Conservation (phyloP, 1,140 invertebrate genomes). For the Coelopa frigida region DNA sequence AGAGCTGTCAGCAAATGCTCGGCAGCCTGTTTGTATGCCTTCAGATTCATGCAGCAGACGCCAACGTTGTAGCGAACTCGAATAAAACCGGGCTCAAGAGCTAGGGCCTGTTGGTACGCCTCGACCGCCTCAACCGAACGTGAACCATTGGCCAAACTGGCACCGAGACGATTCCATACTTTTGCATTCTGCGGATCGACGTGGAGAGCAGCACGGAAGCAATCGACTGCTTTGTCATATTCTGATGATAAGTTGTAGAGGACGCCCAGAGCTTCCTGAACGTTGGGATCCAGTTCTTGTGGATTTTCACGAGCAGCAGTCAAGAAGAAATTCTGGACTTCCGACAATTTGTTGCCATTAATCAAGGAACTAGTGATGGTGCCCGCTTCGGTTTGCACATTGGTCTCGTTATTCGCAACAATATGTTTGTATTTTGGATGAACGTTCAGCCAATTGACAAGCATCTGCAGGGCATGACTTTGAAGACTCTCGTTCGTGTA, state of each 20-base stretch:
- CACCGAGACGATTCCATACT: slow-evolving; percentile 95
- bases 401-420: slow-evolving; percentile 42
- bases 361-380: slow-evolving; percentile 29
- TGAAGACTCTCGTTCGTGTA: slow-evolving; percentile 92
- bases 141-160: slow-evolving; percentile 92
- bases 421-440: slow-evolving; percentile 80
- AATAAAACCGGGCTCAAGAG: slow-evolving; percentile 91
- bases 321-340: slow-evolving; percentile 76
- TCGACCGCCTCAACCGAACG: slow-evolving; percentile 92
- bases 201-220: slow-evolving; percentile 83
- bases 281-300: slow-evolving; percentile 77
- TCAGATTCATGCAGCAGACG: slow-evolving; percentile 95
- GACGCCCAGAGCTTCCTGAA: slow-evolving; percentile 92
- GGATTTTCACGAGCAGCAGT: slow-evolving; percentile 77
- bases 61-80: slow-evolving; percentile 95
- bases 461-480: slow-evolving; percentile 62
- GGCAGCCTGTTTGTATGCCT: slow-evolving; percentile 86
- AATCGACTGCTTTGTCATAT: slow-evolving; percentile 94
- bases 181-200: slow-evolving; percentile 80
- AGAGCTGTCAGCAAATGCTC: slow-evolving; percentile 91
- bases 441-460: slow-evolving; percentile 76
- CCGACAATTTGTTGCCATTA: slow-evolving; percentile 41
- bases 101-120: slow-evolving; percentile 87
- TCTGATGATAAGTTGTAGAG: slow-evolving; percentile 91
- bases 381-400: slow-evolving; percentile 12